Conservation (phyloP, 2,797 vertebrate species). For the Myotis findleyi region DNA sequence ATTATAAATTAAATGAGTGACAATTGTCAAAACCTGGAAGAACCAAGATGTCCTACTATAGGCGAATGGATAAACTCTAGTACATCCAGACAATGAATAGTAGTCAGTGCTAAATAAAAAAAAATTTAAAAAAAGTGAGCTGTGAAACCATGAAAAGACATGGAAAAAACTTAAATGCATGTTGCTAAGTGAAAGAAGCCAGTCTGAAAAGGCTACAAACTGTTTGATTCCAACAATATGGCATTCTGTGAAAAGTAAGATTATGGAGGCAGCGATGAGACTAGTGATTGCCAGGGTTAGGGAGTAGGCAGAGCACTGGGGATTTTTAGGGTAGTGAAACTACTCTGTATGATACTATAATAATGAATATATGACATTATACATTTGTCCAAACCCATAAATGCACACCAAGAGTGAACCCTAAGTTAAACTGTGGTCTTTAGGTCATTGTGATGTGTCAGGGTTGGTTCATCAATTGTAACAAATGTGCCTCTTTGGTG, state of each 20-base stretch:
- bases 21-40: background rate
- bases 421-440: background rate
- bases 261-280: background rate
- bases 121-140: conserved; percentile 1
- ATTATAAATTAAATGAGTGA: background rate
- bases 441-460: background rate
- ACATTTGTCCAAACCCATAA: background rate
- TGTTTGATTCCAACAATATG: background rate
- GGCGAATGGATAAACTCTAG: background rate
- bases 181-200: conserved; percentile 21
- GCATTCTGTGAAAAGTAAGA: conserved; percentile 8
- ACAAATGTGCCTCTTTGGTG: background rate
- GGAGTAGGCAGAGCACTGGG: background rate
- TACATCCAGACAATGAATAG: background rate
- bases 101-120: conserved; percentile 1
- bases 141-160: conserved; percentile 9
- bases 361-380: background rate
- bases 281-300: background rate
- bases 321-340: background rate
- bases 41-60: background rate
- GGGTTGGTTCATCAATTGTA: background rate
- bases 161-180: background rate
- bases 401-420: background rate
- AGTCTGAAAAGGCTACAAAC: background rate
- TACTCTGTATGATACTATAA: background rate